A percentile compares a stretch with the other conserved stretches of the same genome.
phyloP scores from a whole-genome alignment of 2,113 vertebrate genomes.

The Pteropus alecto region DNA sequence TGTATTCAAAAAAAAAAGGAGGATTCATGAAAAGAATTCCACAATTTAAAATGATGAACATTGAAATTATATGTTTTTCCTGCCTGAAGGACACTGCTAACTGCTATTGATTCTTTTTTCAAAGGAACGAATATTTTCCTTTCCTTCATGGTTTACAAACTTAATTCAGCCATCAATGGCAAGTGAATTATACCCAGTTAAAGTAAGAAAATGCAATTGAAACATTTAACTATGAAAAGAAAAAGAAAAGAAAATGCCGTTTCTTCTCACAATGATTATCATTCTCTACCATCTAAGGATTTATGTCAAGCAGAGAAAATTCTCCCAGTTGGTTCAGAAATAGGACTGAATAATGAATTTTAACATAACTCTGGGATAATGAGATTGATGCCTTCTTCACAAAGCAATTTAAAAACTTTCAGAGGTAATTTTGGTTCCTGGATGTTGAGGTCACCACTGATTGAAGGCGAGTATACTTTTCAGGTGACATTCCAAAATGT shows the following conservation, averaged over 20 bases:
- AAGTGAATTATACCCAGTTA: neutral
- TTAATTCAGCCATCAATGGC: neutral
- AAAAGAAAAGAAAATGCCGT: neutral
- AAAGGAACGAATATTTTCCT: constrained; percentile 17
- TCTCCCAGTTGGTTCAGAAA: constrained; percentile 19
- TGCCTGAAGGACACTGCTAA: neutral
- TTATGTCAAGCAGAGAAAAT: constrained; percentile 51
- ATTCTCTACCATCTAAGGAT: constrained; percentile 4
- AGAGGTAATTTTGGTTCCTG: constrained; percentile 28
- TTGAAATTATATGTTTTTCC: neutral
- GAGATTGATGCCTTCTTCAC: constrained; percentile 14
- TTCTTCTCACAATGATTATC: constrained; percentile 11
- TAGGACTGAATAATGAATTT: constrained; percentile 48
- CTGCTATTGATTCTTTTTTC: neutral
- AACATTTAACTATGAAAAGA: neutral
- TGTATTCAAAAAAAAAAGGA: neutral
- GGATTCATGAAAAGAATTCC: neutral
- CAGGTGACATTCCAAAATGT: constrained; percentile 17
- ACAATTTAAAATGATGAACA: constrained; percentile 10
- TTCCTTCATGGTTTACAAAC: neutral
- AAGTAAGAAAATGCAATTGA: constrained; percentile 18
- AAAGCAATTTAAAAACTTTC: constrained; percentile 44
- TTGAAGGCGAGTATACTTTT: neutral
- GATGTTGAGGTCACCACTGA: constrained; percentile 4
- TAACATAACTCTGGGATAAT: constrained; percentile 23